These are phyloP conservation scores for Pycnonotus jocosus DNA, from an alignment of 2,113 vertebrate species.

Conservation along the genomic window DNA sequence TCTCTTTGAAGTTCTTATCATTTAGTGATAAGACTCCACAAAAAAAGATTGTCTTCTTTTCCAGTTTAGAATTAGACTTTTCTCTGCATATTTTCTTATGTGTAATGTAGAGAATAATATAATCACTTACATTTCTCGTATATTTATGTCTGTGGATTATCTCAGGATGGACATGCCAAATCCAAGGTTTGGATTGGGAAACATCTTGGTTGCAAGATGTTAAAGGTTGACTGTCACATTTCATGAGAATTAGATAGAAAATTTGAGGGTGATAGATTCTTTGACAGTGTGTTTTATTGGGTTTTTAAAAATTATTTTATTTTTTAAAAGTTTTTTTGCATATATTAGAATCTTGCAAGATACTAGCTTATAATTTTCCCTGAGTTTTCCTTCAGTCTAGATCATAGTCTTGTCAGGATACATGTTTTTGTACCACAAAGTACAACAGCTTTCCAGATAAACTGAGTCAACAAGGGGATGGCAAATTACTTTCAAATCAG, in stretches of 20 bases:
- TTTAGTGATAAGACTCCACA: neutral
- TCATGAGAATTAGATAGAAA: neutral
- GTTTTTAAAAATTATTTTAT: neutral
- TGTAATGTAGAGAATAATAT: neutral
- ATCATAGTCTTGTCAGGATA: neutral
- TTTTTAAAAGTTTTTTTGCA: neutral
- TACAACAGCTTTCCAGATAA: neutral
- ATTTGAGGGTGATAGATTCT: neutral
- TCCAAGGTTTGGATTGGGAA: neutral
- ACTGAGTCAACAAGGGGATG: neutral
- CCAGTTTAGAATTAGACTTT: neutral
- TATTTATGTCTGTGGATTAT: neutral
- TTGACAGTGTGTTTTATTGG: neutral
- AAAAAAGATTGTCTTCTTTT: neutral
- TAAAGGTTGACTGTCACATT: neutral
- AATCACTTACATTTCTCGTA: neutral
- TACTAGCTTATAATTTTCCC: neutral
- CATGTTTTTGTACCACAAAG: neutral
- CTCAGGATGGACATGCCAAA: neutral
- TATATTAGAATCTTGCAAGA: neutral
- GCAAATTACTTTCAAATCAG: neutral
- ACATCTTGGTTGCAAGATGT: neutral
- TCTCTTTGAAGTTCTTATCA: neutral
- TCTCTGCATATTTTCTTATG: neutral
- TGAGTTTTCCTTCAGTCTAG: neutral